phyloP scores from a whole-genome alignment of 2,113 vertebrate species.

The Ariopsis seemanni region DNA sequence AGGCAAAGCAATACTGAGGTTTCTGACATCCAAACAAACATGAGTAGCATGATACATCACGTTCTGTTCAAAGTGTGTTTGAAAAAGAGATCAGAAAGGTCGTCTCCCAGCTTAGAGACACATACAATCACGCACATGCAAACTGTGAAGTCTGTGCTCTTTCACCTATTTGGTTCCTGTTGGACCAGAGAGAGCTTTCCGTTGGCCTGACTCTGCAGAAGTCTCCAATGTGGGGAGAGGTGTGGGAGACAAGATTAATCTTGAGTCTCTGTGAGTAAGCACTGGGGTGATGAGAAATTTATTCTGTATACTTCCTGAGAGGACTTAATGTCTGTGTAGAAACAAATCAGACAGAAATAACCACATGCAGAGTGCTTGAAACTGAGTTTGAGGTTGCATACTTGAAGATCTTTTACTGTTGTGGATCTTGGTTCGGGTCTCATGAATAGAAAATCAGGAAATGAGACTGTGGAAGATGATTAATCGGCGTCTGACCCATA shows the following conservation, averaged over 20 bases:
- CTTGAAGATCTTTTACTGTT: background rate
- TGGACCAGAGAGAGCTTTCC: slow-evolving; percentile 5
- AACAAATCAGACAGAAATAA: background rate
- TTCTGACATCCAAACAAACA: background rate
- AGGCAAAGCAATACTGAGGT: background rate
- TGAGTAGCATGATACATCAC: background rate
- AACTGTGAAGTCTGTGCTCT: slow-evolving; percentile 6
- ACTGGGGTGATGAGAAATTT: slow-evolving; percentile 12
- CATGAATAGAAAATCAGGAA: slow-evolving; percentile 19
- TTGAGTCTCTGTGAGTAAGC: slow-evolving; percentile 21
- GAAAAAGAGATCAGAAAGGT: background rate
- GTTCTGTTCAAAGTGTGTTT: background rate
- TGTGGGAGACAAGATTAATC: slow-evolving; percentile 6
- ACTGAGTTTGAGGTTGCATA: background rate
- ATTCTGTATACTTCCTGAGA: slow-evolving; percentile 29
- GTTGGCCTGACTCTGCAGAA: background rate
- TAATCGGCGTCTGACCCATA: background rate
- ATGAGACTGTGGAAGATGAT: slow-evolving; percentile 19
- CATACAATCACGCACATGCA: background rate
- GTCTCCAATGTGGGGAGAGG: background rate
- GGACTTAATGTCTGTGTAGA: background rate
- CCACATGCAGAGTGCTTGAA: background rate
- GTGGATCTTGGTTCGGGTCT: background rate
- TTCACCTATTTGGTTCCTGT: slow-evolving; percentile 10
- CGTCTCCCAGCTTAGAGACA: background rate